Conservation (phyloP, 2,888 invertebrate genomes). For the Caenorhabditis angaria region DNA sequence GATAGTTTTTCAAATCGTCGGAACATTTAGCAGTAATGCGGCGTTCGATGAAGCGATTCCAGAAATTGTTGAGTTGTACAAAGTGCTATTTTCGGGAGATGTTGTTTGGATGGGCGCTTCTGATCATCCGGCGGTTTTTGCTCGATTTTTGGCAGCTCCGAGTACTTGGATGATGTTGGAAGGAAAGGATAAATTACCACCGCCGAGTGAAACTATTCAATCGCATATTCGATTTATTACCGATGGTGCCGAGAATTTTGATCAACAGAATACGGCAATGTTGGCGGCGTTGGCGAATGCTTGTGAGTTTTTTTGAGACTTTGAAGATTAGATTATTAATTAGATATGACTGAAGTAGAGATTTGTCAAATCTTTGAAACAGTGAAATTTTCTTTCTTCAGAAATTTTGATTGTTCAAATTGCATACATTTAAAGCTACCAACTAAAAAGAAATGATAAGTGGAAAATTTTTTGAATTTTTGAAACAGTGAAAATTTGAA, state of each 20-base stretch:
- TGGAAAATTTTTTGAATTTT: too few relatives aligned
- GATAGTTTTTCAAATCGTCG: constrained; percentile 94
- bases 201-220: constrained; percentile 27
- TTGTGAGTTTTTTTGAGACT: constrained; percentile 53
- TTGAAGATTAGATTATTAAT: too few relatives aligned
- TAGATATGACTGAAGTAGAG: too few relatives aligned
- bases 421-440: too few relatives aligned
- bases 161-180: constrained; percentile 50
- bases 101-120: constrained; percentile 38
- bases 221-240: constrained; percentile 47
- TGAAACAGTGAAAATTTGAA: too few relatives aligned
- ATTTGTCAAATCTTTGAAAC: too few relatives aligned
- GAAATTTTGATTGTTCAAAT: too few relatives aligned
- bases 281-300: constrained; percentile 64
- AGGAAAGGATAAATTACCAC: constrained; percentile 29
- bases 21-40: constrained; percentile 85
- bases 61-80: constrained; percentile 38
- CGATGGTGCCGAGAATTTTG: constrained; percentile 31
- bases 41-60: constrained; percentile 33
- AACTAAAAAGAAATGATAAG: too few relatives aligned
- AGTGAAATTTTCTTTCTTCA: too few relatives aligned
- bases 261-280: constrained; percentile 44
- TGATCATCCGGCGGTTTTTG: constrained; percentile 48
- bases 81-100: constrained; percentile 42
- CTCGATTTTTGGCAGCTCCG: constrained; percentile 51